phyloP scores from a whole-genome alignment of 2,113 vertebrate species.

The Neolamprologus hecqui region DNA sequence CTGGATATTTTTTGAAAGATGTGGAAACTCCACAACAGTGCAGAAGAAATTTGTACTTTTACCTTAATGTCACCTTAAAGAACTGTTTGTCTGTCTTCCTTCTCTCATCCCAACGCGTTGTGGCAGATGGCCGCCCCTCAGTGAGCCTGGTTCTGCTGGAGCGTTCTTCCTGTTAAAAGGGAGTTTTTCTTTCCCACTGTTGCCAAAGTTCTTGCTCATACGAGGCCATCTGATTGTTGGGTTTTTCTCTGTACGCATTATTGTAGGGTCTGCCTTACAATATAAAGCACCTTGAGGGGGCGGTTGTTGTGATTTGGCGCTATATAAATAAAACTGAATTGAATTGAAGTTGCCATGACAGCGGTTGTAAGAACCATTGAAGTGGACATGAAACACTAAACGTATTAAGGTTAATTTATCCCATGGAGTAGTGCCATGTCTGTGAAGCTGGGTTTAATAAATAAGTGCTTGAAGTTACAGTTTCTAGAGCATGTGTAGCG shows the following conservation, averaged over 20 bases:
- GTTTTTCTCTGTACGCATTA: not conserved
- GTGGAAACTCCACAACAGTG: not conserved
- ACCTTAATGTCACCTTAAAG: not conserved
- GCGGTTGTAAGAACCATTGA: not conserved
- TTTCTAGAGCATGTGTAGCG: not conserved
- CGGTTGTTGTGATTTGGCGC: not conserved
- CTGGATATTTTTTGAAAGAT: not conserved
- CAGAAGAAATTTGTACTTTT: not conserved
- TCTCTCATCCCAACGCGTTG: not conserved
- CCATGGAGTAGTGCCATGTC: not conserved
- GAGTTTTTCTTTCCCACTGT: not conserved
- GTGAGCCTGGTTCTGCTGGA: not conserved
- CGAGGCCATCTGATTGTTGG: rapidly evolving
- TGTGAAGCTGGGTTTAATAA: not conserved
- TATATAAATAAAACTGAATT: not conserved
- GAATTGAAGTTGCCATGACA: not conserved
- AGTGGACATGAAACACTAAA: not conserved
- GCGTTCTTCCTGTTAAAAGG: rapidly evolving
- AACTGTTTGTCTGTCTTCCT: not conserved
- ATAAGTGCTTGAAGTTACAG: not conserved
- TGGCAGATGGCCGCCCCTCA: not conserved
- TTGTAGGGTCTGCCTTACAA: not conserved
- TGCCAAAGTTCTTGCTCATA: not conserved
- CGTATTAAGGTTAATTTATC: not conserved
- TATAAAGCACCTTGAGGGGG: not conserved